Base-by-base conservation (phyloP, 2,888 invertebrate species). In the Zhuqinia jingwanae region DNA sequence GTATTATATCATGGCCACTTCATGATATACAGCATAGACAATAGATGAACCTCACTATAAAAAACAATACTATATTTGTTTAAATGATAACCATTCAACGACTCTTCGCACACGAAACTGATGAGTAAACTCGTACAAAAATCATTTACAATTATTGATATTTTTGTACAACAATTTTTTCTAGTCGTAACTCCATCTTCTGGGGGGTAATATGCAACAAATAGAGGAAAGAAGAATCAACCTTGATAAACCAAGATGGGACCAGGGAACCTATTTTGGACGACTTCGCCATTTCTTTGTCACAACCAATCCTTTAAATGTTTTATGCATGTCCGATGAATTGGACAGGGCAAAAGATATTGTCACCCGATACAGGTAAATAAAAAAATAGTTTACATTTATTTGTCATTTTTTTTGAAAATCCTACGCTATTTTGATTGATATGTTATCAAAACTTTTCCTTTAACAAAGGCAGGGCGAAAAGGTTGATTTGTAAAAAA, bases 231-330 rank as follows among this genome's bases (percentile, higher is more conserved):
- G 42, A 11, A 68, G 86, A 65, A 65, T 89, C 15, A 86, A 89
- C 90, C 91, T 94, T 30, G 93, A 94, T 80, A 92, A 93, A 89
- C 94, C 94, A 1, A 91, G 94, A 88, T 94, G 93, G 93, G 94
- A 94, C 91, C 94, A 94, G 92, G 92, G 91, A 50, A 94, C 94
- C 0, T 94, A 93, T 89, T 91, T 89, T 53, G 94, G 94, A 6
- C 91, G 94, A 80, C 93, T 94, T 13, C 92, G 92, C 77, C 94
- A 94, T 91, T 94, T 94, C 91, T 93, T 94, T 88, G 92, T 93
- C n/a, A 93, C 93, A 53, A 94, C 94, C 2, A 95, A 94, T 90
- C 94, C 94, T 3, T 91, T 94, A 20, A 94, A 94, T 91, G 89
- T 94, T 42, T 92, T 95, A 53, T 92, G 92, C 56, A 92, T 92